phyloP scores from a whole-genome alignment of 2,888 invertebrate genomes.

The Anoplius nigerrimus region DNA sequence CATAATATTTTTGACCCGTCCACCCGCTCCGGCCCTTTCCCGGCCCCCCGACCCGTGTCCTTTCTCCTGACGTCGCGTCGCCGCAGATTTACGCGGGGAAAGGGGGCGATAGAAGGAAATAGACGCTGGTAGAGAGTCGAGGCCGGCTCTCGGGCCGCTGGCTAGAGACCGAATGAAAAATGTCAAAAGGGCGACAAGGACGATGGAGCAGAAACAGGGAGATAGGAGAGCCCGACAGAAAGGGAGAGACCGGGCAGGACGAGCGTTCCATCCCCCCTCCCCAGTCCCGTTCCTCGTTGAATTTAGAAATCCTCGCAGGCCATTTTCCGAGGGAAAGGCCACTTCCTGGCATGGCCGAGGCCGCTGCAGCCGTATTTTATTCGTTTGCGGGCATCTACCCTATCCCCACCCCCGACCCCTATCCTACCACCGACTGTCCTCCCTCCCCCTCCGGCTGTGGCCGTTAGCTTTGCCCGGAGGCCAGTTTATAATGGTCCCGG shows the following conservation, averaged over 20 bases:
- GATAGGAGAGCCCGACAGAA: background rate
- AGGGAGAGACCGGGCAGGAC: conserved; percentile 15
- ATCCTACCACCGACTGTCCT: conserved; percentile 11
- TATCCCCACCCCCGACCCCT: too few relatives aligned
- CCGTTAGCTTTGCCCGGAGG: conserved; percentile 1
- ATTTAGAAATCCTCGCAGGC: conserved; percentile 52
- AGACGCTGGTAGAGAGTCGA: background rate
- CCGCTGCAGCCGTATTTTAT: conserved; percentile 54
- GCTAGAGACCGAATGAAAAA: conserved; percentile 4
- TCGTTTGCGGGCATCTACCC: conserved; percentile 41
- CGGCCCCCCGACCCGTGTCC: background rate
- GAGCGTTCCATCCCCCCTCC: conserved; percentile 27
- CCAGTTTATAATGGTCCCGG: conserved; percentile 53
- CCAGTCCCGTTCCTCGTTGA: too few relatives aligned
- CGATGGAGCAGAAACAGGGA: background rate
- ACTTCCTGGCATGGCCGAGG: conserved; percentile 45
- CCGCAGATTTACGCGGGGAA: conserved; percentile 16
- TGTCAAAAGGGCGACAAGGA: background rate
- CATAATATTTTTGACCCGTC: conserved; percentile 33
- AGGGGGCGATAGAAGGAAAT: conserved; percentile 3
- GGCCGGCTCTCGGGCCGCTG: background rate
- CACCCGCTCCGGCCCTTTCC: conserved; percentile 13
- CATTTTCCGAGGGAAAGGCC: conserved; percentile 50
- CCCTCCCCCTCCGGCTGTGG: conserved; percentile 13
- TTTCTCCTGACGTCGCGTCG: background rate